Evolutionary conservation across 2,888 invertebrate genomes (phyloP).

Genomic region (Morpho helenor): DNA sequence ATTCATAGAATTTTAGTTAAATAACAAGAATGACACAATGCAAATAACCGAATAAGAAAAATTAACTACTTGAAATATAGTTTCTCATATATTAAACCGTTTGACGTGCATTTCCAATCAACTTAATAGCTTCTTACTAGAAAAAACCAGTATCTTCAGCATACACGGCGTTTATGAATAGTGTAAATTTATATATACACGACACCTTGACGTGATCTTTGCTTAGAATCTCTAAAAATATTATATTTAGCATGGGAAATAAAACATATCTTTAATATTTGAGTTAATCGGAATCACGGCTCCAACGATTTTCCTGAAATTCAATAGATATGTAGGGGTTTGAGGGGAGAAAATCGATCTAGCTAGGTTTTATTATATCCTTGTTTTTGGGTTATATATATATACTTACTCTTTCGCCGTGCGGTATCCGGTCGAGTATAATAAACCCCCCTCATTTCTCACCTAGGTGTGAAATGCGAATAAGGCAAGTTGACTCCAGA

Average conservation of each 20-base stretch:
- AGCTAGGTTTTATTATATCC: no score
- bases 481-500: no score
- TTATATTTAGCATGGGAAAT: neutral
- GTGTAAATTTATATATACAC: slow-evolving; percentile 12
- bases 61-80: slow-evolving; percentile 9
- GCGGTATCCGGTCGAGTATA: no score
- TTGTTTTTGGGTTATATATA: no score
- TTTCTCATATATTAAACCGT: slow-evolving; percentile 6
- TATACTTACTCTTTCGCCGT: no score
- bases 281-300: no score
- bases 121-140: slow-evolving; percentile 17
- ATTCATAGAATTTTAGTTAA: neutral
- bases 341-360: no score
- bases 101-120: slow-evolving; percentile 23
- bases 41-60: neutral
- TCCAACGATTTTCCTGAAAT: no score
- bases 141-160: slow-evolving; percentile 15
- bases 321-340: no score
- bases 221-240: slow-evolving; percentile 3
- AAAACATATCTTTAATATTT: no score
- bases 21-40: neutral
- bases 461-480: no score
- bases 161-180: slow-evolving; percentile 8
- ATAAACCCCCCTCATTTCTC: no score
- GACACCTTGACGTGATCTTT: slow-evolving; percentile 7